Conservation (phyloP, 2,113 vertebrate genomes). For the Rhodinocichla rosea region DNA sequence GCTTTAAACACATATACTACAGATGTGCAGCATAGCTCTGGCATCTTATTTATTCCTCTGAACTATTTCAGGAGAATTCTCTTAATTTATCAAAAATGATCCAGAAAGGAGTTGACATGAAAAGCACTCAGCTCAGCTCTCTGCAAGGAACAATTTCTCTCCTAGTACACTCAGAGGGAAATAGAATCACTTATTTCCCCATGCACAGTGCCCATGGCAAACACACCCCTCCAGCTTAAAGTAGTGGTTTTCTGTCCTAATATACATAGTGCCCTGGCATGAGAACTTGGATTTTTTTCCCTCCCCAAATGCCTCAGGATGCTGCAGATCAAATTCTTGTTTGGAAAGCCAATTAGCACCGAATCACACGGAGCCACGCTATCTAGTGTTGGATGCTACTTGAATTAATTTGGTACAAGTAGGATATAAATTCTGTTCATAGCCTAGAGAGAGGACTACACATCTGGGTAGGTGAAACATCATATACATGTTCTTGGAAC, state of each 20-base stretch:
- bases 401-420: not conserved
- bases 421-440: not conserved
- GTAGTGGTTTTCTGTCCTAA: not conserved
- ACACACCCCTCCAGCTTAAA: not conserved
- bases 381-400: not conserved
- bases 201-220: not conserved
- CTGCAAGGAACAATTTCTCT: not conserved
- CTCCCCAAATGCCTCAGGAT: not conserved
- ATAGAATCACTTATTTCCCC: not conserved
- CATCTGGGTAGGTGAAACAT: not conserved
- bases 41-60: conserved; percentile 15
- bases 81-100: not conserved
- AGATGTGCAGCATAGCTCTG: not conserved
- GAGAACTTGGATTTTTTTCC: not conserved
- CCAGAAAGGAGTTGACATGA: conserved; percentile 15
- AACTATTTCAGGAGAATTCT: not conserved
- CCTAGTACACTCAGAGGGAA: not conserved
- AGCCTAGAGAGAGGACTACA: not conserved
- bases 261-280: not conserved
- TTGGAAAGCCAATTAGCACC: not conserved
- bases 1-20: not conserved
- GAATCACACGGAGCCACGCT: too few relatives aligned
- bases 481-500: not conserved
- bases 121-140: not conserved
- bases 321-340: not conserved